Percentiles rank a stretch among this genome's conserved stretches.
Evolutionary conservation across 2,888 invertebrate species (phyloP).

Genomic region (Phortica magna): DNA sequence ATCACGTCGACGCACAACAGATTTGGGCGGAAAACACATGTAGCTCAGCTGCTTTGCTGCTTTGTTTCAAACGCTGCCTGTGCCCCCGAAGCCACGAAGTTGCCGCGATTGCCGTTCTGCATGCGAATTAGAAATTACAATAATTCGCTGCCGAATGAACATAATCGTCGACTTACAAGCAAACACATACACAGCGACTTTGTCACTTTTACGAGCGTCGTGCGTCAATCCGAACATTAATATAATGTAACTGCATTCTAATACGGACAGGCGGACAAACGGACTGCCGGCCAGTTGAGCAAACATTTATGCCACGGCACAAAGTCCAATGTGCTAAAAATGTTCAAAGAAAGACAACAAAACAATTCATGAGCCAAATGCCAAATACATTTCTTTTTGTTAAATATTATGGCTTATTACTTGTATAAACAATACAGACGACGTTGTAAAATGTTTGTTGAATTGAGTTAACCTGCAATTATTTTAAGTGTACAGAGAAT

Average conservation of each 20-base stretch:
- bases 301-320: constrained; percentile 44
- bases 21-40: constrained; percentile 75
- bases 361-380: not conserved
- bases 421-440: too few species aligned
- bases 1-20: constrained; percentile 64
- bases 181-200: constrained; percentile 51
- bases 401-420: too few species aligned
- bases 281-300: not conserved
- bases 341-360: not conserved
- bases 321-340: constrained; percentile 37
- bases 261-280: constrained; percentile 9
- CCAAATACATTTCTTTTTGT: too few species aligned
- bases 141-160: constrained; percentile 61
- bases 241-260: constrained; percentile 38
- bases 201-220: constrained; percentile 38
- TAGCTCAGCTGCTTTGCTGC: constrained; percentile 72
- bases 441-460: not conserved
- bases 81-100: not conserved
- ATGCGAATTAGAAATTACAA: constrained; percentile 73
- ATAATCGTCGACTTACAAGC: constrained; percentile 41
- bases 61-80: constrained; percentile 49
- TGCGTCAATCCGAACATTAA: constrained; percentile 28
- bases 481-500: constrained; percentile 11
- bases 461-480: constrained; percentile 45
- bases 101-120: constrained; percentile 63